Evolutionary conservation across 2,888 invertebrate species (phyloP), one percentile per base, ranked within the genome.

Genomic region (Nymphalis polychloros): DNA sequence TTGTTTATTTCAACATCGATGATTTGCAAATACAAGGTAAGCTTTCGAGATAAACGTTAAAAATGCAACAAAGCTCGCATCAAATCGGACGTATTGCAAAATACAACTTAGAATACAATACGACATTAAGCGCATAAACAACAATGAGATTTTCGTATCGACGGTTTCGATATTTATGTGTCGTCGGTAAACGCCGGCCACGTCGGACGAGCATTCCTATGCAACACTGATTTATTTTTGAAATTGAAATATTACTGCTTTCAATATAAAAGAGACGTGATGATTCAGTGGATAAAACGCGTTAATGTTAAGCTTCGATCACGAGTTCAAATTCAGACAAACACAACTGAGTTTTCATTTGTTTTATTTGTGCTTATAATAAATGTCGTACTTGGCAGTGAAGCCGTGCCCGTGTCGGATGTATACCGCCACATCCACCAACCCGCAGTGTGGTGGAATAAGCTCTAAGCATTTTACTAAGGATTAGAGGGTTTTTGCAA

Each of bases 81-180:
- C 53, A 64, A 23, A 64, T 35, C 35, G 55, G 52, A 64, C 53
- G 53, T 65, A 61, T 63, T 47, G 57, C 52, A 59, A 35, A 53
- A 63, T 59, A 52, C 67, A 64, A 63, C 64, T 74, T 72, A 69
- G 72, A 73, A 74, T 74, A 74, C 73, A 74, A 74, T 74, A 67
- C 69, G 62, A 68, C 74, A 66, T 61, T 59, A 60, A 64, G 62
- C 53, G 67, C 74, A 72, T 76, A 73, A 75, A 76, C 68, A 69
- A 72, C 70, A 65, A 67, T 49, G 70, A 70, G 69, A 73, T 74
- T 71, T 70, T 70, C 70, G 67, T 73, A 73, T 69, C 64, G 71
- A 69, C 68, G 60, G 55, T 31, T 52, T 60, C 61, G 69, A 73
- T 72, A 69, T 72, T 69, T 71, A 71, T 61, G 64, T 61, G 61